Evolutionary conservation across 2,113 vertebrate genomes (phyloP), one percentile per base, ranked within the genome.

Genomic region (Rhabdornis inornatus): DNA sequence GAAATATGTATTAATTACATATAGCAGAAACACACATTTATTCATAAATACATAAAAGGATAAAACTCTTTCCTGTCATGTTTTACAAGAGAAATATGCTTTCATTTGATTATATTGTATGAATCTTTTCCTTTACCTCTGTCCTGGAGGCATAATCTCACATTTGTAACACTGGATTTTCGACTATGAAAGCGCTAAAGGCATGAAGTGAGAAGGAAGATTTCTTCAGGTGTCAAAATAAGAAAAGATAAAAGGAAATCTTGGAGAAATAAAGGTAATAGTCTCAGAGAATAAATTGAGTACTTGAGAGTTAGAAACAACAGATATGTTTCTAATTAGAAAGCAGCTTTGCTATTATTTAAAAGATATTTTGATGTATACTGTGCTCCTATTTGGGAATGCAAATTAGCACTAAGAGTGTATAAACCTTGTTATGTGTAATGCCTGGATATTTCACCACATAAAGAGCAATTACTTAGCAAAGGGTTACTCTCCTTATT

Each of bases 401-500:
- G 16, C 4, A 37, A 40, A 59, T 77, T n/a, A n/a, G 1, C 44
- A 30, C 4, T 9, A 13, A 11, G 30, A 55, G 13, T 13, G 4
- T 14, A 40, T 52, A 66, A 89, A n/a, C 8, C 6, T 23, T 56
- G 7, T 6, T 28, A 37, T 10, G 22, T 27, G 5, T 45, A 35
- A 40, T 83, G 50, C 49, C 8, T 1, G 27, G 40, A 13, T 13
- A 21, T 63, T 66, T 53, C 30, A 47, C 24, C 16, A 25, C 5
- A 20, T 4, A 39, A 74, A 23, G 21, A 75, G 4, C 7, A 37
- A 13, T 23, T 55, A 11, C 12, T 6, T 6, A 59, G 9, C 7
- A 31, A 55, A 40, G 1, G 0, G 5, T 57, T 28, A 6, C 14
- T 45, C 6, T 31, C 22, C 35, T 37, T 42, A 0, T 3, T n/a